Base-by-base conservation (phyloP, 2,797 vertebrate genomes). In the Lycodopsis pacificus region DNA sequence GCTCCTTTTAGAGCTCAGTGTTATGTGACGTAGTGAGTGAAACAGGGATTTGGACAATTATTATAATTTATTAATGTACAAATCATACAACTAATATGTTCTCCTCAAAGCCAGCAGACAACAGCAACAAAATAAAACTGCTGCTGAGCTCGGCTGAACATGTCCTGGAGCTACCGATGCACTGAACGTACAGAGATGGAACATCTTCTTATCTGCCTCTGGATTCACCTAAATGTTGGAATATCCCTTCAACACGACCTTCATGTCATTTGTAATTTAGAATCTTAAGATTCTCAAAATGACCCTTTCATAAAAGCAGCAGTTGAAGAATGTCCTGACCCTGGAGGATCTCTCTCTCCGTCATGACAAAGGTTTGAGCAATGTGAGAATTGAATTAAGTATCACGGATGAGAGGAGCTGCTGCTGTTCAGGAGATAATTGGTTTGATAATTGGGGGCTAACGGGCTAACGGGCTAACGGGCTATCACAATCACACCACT, bases 371-470 rank as follows among this genome's bases (percentile, higher is more conserved):
- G 32, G 65, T 67, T 56, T 56, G 78, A 79, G 68, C 69, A 46
- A 68, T 77, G 71, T 78, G 70, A 82, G 79, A 65, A 85, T 87
- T 90, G 83, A 88, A 92, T 89, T 77, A 83, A 83, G 86, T 72
- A 73, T 71, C 75, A 70, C 77, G 79, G 79, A 75, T 80, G 82
- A 86, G 76, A 53, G 65, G 78, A 77, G 79, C 81, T 69, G 68
- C 89, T 79, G 82, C 83, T 90, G 88, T 86, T 93, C 87, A 86
- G 79, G 79, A 83, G 86, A 89, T 91, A 94, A 94, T 88, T 74
- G 91, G 83, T 92, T 91, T 91, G 93, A 89, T 83, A 69, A 90
- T 92, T 94, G 79, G 65, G 82, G 66, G 65, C 81, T 93, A 91
- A 89, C 85, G 49, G 78, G 80, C 85, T 89, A 83, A n/a, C n/a